Evolutionary conservation across 2,797 vertebrate species (phyloP).

Genomic region (Cyprinella venusta): DNA sequence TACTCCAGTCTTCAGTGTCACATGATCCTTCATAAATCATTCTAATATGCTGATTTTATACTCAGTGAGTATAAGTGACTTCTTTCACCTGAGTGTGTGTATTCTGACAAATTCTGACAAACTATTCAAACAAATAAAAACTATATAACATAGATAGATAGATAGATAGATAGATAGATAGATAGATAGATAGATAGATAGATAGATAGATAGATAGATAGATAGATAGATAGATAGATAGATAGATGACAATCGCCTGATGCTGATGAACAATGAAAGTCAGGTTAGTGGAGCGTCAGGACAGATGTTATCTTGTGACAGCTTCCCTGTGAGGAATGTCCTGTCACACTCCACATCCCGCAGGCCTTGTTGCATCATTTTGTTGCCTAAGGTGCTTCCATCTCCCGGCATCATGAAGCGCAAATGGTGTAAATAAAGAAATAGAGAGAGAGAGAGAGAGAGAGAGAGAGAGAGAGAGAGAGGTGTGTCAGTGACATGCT

Average conservation of each 20-base stretch:
- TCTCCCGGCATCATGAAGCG: constrained; percentile 50
- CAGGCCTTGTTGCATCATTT: constrained; percentile 61
- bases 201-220: constrained; percentile 3
- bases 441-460: constrained; percentile 35
- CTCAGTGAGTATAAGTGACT: too few species aligned
- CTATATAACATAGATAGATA: not conserved
- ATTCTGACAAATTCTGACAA: too few species aligned
- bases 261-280: constrained; percentile 51
- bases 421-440: constrained; percentile 53
- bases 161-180: not conserved
- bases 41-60: too few species aligned
- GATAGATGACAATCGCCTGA: constrained; percentile 30
- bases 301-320: constrained; percentile 60
- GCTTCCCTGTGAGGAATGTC: constrained; percentile 59
- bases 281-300: constrained; percentile 59
- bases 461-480: constrained; percentile 38
- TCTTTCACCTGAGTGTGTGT: too few species aligned
- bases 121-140: not conserved
- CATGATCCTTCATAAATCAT: too few species aligned
- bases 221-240: constrained; percentile 8
- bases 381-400: constrained; percentile 57
- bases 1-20: too few species aligned
- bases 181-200: constrained; percentile 1
- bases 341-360: constrained; percentile 62
- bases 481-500: constrained; percentile 43